Evolutionary conservation across 2,888 invertebrate genomes (phyloP), one percentile per base, ranked within the genome.

Genomic region (Synanthedon tipuliformis): DNA sequence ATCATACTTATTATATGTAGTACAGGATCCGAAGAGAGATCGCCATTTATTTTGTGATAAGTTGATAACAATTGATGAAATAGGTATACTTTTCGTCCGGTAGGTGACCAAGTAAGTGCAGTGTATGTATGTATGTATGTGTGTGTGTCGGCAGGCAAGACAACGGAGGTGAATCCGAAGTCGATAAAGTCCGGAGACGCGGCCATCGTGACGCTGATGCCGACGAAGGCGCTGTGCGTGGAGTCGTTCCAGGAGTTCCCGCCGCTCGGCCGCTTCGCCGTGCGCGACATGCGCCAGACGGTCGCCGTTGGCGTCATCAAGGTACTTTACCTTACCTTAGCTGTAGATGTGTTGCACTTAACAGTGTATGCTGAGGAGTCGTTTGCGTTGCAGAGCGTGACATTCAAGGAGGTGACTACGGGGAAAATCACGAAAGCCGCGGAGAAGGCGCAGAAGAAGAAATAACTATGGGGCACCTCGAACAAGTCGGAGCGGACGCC

Each of bases 401-500:
- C 90, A 75, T 96, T 97, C 90, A 95, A 96, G 86, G 98, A 97
- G 64, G 89, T 90, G 59, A 92, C 93, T 62, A 91, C 94, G 73
- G 97, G 96, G 78, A 98, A 98, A 92, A 94, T 97, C 85, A 98
- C 98, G 90, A 98, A 98, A 91, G 97, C 98, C 86, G 98, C 98
- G 82, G 96, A 96, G 91, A 98, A 98, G 92, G 97, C 96, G 88
- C 94, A 94, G 81, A 96, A 97, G 94, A 97, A 96, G 92, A 96
- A 96, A 95, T 96, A 96, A 95, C 95, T 94, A 95, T 90, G 89
- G 89, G 83, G 83, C 83, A 77, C 81, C 67, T 83, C 75, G 64
- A 77, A 74, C 61, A 77, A 65, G 61, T 41, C 53, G 48, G 11
- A 13, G 34, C 7, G 40, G 23, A 45, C 16, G 7, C 13, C 51